Conservation (phyloP, 2,113 vertebrate species). For the Varanus salvator region DNA sequence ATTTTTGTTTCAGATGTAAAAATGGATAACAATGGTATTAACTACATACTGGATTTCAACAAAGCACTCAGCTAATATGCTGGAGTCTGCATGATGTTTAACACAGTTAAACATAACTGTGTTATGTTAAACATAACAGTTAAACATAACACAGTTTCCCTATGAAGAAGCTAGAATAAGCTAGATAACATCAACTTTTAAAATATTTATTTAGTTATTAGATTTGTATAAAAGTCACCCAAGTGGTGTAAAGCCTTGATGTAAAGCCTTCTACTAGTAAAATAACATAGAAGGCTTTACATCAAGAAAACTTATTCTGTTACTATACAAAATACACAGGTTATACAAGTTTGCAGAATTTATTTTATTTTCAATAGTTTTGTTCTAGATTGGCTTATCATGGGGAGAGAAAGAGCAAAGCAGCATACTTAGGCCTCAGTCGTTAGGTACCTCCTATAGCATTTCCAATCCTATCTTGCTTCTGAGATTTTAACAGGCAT, state of each 20-base stretch:
- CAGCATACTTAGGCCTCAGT: not conserved
- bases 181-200: too few species aligned
- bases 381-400: not conserved
- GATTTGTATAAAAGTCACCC: too few species aligned
- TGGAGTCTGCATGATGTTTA: not conserved
- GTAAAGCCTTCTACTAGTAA: too few species aligned
- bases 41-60: not conserved
- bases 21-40: not conserved
- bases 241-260: too few species aligned
- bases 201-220: too few species aligned
- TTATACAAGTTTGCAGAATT: not conserved
- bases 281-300: not conserved
- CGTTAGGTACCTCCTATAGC: not conserved
- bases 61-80: not conserved
- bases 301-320: too few species aligned
- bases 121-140: too few species aligned
- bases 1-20: not conserved
- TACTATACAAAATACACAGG: not conserved
- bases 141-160: not conserved
- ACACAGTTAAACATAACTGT: too few species aligned
- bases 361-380: not conserved
- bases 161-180: not conserved
- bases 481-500: not conserved
- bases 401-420: too few species aligned
- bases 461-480: not conserved